These are phyloP conservation scores for Mellilla xanthometata DNA, from an alignment of 2,888 invertebrate genomes.

Conservation along the genomic window DNA sequence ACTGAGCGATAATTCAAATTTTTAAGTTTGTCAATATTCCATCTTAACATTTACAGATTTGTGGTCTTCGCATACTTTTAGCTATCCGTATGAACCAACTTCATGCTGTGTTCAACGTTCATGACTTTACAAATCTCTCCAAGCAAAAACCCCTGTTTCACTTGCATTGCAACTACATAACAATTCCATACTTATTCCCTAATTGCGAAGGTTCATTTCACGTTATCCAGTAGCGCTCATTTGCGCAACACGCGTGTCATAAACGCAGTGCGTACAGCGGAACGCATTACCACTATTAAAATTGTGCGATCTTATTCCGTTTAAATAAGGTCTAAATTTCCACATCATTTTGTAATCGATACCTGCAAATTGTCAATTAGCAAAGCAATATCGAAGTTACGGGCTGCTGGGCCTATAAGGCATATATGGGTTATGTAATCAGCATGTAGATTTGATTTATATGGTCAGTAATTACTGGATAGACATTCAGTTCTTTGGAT, in stretches of 20 bases:
- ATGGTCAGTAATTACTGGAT: constrained; percentile 6
- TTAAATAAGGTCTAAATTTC: constrained; percentile 22
- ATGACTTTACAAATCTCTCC: constrained; percentile 12
- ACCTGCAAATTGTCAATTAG: constrained; percentile 23
- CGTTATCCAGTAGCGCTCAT: constrained; percentile 22
- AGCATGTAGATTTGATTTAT: constrained; percentile 20
- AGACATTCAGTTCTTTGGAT: constrained; percentile 5
- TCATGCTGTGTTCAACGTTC: constrained; percentile 1
- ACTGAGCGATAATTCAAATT: too few species aligned
- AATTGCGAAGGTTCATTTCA: constrained; percentile 23
- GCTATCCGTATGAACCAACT: too few species aligned
- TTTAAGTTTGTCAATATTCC: too few species aligned
- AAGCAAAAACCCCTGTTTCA: constrained; percentile 13
- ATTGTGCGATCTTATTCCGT: constrained; percentile 16
- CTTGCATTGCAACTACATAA: constrained; percentile 3
- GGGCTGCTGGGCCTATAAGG: constrained; percentile 10
- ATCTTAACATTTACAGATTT: too few species aligned
- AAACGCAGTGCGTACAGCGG: constrained; percentile 41
- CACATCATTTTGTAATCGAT: constrained; percentile 12
- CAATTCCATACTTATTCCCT: constrained; percentile 21
- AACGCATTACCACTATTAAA: constrained; percentile 34
- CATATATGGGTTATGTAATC: constrained; percentile 21
- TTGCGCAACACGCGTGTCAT: constrained; percentile 44
- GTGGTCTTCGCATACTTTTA: too few species aligned
- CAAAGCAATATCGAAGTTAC: constrained; percentile 20